Conservation (phyloP, 2,888 invertebrate species). For the Neelides folsomi region DNA sequence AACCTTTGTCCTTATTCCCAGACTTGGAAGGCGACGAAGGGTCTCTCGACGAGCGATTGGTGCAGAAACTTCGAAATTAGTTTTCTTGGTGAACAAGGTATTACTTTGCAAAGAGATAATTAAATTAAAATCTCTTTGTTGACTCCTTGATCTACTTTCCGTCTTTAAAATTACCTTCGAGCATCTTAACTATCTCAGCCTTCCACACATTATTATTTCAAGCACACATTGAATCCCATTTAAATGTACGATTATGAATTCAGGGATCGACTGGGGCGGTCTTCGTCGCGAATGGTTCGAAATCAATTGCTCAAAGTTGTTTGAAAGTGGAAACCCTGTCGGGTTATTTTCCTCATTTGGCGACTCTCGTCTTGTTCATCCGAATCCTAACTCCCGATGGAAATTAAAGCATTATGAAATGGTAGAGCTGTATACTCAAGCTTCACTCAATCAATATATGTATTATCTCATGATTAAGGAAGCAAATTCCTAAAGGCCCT, state of each 20-base stretch:
- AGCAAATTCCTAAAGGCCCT: neutral
- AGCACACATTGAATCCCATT: too few species aligned
- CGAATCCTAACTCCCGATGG: conserved; percentile 57
- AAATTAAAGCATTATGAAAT: conserved; percentile 79
- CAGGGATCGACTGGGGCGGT: conserved; percentile 89
- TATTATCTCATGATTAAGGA: conserved; percentile 24
- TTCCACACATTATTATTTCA: too few species aligned
- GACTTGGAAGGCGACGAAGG: conserved; percentile 70
- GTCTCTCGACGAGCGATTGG: conserved; percentile 81
- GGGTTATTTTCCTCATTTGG: conserved; percentile 74
- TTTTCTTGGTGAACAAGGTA: conserved; percentile 87
- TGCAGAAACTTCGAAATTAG: conserved; percentile 84
- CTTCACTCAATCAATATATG: neutral
- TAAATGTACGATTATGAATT: conserved; percentile 20
- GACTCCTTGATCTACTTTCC: neutral
- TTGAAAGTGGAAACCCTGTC: conserved; percentile 56
- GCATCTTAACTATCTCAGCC: too few species aligned
- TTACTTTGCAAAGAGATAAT: conserved; percentile 2
- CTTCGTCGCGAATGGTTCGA: conserved; percentile 90
- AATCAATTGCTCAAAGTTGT: conserved; percentile 68
- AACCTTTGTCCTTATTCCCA: conserved; percentile 31
- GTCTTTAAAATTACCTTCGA: neutral
- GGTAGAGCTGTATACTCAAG: neutral
- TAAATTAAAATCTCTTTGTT: neutral
- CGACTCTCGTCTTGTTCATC: conserved; percentile 75